Base-by-base conservation (phyloP, 2,888 invertebrate genomes). In the Trichopoda pennipes region DNA sequence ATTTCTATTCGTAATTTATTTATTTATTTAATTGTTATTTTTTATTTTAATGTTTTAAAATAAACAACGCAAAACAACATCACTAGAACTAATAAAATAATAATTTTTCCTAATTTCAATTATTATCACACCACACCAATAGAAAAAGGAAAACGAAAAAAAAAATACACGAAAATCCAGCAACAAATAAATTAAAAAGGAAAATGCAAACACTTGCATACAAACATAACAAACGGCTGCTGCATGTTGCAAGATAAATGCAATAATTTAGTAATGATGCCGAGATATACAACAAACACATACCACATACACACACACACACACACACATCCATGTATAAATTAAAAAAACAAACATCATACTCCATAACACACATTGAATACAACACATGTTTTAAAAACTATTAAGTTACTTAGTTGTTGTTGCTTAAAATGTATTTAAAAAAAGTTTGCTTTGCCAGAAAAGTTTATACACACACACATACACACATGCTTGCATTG, bases 211-310 rank as follows among this genome's bases (percentile, higher is more conserved):
- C 16, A 61, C 28, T 49, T 14, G 44, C 9, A n/a, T 17, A 2
- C 47, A 47, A 17, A 12, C 8, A 49, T 8, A 19, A 35, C 8
- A 66, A 80, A 76, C 23, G 56, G 42, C 76, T 82, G 82, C 78
- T 82, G 82, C 79, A 82, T 75, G 60, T 79, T 75, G 75, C 75
- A 79, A 82, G 82, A 82, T 79, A 82, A 82, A 82, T 70, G 70
- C 70, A 74, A 81, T 81, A 78, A 81, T 82, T 79, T 82, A 75
- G 70, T 79, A 82, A 82, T 68, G 79, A 82, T 72, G 69, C 51
- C 75, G 66, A 72, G 66, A 72, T 72, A 72, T 23, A 56, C 44
- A 66, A 42, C n/a, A 68, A 63, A 58, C 61, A 68, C 61, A 60
- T 55, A 53, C n/a, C 28, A 49, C 32, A 32, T 32, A 6, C 8